Evolutionary conservation across 2,113 vertebrate genomes (phyloP), one percentile per base, ranked within the genome.

Genomic region (Ibidorhyncha struthersii): DNA sequence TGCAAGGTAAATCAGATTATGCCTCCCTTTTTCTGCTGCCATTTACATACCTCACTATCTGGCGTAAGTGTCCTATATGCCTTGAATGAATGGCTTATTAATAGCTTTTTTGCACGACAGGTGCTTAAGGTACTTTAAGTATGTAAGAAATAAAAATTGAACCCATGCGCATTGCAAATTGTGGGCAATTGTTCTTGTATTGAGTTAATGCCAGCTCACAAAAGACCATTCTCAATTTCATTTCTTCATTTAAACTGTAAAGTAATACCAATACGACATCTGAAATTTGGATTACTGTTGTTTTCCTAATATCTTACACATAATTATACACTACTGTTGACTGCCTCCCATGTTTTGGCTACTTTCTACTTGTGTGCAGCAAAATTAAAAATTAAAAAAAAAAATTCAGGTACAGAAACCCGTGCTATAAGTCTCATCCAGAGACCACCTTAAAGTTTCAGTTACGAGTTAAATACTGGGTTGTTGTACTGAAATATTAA

Each of bases 111-210:
- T 56, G 6, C 34, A 89, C 34, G n/a, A 25, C 14, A 65, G 6
- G 2, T 79, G 23, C 3, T 69, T 38, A 34, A 86, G n/a, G 10
- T 41, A 41, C 17, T n/a, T 76, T 34, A 66, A 61, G 5, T 55
- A 61, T 9, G 34, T 55, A 12, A 88, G 70, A 78, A 66, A 25
- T 50, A 55, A 55, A 55, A 36, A 17, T 10, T 45, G 16, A 78
- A 82, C 14, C 2, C 14, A n/a, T 18, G 27, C 0, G 0, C 14
- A 34, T 27, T 1, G 1, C 12, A 84, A 74, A 67, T 0, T 41
- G 3, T 58, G 8, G 9, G 7, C 34, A 6, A 2, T 9, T 21
- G 4, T 40, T 7, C 25, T 67, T 22, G 4, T 26, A 26, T 25
- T 52, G 34, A 38, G 20, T 34, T 69, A 52, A n/a, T 19, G 7